Percentiles rank a stretch among this genome's conserved stretches.
These are phyloP conservation scores for Crotalus helleri DNA, from an alignment of 2,113 vertebrate species.

Conservation along the genomic window DNA sequence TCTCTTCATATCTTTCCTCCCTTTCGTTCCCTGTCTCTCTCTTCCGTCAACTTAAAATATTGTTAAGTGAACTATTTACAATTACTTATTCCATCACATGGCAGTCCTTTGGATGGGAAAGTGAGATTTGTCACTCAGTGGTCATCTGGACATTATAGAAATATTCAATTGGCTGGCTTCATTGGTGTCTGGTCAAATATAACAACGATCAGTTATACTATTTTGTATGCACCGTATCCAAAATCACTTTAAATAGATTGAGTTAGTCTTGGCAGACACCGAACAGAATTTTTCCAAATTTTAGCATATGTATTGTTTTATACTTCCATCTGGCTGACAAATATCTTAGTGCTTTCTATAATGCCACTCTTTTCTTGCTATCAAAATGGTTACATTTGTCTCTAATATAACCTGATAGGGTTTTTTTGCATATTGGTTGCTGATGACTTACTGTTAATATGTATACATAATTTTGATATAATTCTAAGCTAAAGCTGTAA, in stretches of 20 bases:
- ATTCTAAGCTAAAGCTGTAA: constrained; percentile 45
- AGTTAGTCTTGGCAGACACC: constrained; percentile 68
- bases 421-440: constrained; percentile 61
- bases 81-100: neutral
- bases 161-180: constrained; percentile 62
- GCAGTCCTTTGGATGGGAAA: neutral
- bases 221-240: constrained; percentile 68
- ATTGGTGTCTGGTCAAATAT: constrained; percentile 71
- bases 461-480: constrained; percentile 28
- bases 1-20: neutral
- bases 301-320: constrained; percentile 72
- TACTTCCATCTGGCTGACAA: constrained; percentile 70
- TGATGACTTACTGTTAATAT: constrained; percentile 64
- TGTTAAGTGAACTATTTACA: neutral
- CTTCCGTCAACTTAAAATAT: neutral
- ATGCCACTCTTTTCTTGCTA: constrained; percentile 68
- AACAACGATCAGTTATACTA: constrained; percentile 66
- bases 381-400: constrained; percentile 62
- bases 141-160: constrained; percentile 12
- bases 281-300: constrained; percentile 65
- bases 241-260: constrained; percentile 75
- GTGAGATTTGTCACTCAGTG: neutral
- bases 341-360: constrained; percentile 66
- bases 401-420: constrained; percentile 63
- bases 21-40: neutral